These are phyloP conservation scores for Vultur gryphus DNA, from an alignment of 2,797 vertebrate species.

Conservation along the genomic window DNA sequence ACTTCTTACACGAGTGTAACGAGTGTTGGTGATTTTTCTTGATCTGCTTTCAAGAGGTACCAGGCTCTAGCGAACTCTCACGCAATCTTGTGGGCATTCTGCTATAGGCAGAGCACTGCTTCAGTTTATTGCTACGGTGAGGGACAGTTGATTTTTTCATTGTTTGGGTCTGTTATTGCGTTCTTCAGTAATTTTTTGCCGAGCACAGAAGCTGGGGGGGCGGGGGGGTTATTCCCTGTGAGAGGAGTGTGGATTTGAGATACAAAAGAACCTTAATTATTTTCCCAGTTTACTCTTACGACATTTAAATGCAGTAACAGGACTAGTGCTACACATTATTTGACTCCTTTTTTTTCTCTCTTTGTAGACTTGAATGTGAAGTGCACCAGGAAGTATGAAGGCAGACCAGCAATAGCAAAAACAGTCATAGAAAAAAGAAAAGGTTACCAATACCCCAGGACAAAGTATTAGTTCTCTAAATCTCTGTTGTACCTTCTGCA, in stretches of 20 bases:
- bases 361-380: slow-evolving; percentile 41
- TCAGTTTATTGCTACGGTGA: not conserved
- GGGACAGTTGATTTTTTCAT: not conserved
- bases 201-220: not conserved
- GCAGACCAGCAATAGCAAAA: not conserved
- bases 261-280: not conserved
- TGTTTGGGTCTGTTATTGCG: not conserved
- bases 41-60: not conserved
- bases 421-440: not conserved
- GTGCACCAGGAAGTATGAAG: not conserved
- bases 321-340: not conserved
- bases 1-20: not conserved
- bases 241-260: not conserved
- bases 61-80: not conserved
- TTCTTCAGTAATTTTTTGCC: not conserved
- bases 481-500: not conserved
- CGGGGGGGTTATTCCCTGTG: not conserved
- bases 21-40: not conserved
- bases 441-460: not conserved
- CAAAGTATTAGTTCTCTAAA: not conserved
- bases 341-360: not conserved
- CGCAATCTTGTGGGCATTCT: not conserved
- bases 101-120: not conserved
- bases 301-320: not conserved
- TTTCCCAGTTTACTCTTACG: not conserved